phyloP scores from a whole-genome alignment of 2,113 vertebrate species.

The Salvelinus sp. region DNA sequence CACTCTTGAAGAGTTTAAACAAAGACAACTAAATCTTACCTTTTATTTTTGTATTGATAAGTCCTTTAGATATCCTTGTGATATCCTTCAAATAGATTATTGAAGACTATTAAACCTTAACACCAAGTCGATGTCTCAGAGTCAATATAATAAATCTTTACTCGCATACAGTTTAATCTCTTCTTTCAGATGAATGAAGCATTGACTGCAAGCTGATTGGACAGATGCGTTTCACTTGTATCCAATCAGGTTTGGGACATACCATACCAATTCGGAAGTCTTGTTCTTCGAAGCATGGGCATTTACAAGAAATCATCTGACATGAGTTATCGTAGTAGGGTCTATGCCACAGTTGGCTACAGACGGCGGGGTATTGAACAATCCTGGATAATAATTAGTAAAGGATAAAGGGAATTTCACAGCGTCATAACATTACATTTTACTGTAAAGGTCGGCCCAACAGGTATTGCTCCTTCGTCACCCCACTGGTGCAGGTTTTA shows the following conservation, averaged over 20 bases:
- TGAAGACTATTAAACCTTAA: no score
- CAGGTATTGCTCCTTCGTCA: neutral
- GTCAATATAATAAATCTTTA: neutral
- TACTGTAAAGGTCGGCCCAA: neutral
- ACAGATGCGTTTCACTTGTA: neutral
- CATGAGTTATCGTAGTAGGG: neutral
- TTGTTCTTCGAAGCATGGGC: constrained; percentile 73
- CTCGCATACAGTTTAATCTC: constrained; percentile 25
- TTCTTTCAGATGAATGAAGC: constrained; percentile 55
- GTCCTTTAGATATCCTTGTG: neutral
- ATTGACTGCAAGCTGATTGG: constrained; percentile 28
- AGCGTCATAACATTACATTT: neutral
- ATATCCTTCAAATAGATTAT: neutral
- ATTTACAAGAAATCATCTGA: constrained; percentile 86
- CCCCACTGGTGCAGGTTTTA: no score
- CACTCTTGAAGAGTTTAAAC: no score
- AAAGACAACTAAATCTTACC: neutral
- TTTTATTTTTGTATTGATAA: neutral
- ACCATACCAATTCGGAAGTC: constrained; percentile 34
- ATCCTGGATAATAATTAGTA: constrained; percentile 2
- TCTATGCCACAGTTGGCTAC: neutral
- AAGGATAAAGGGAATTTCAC: neutral
- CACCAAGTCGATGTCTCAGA: neutral
- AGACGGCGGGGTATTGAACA: neutral
- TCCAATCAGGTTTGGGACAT: constrained; percentile 52